Base-by-base conservation (phyloP, 2,888 invertebrate genomes). In the Spicauda simplicius region DNA sequence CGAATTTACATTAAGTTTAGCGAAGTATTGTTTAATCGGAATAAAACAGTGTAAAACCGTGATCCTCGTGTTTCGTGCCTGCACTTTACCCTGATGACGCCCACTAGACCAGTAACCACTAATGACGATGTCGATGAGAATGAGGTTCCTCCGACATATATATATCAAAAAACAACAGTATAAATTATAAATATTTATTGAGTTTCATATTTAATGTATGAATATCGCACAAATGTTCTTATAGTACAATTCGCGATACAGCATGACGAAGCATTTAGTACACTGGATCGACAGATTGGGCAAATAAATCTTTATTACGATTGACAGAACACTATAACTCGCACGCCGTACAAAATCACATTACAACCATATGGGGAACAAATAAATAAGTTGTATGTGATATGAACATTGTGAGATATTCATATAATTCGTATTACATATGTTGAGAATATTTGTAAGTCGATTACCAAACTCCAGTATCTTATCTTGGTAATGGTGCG, bases 321-420 rank as follows among this genome's bases (percentile, higher is more conserved):
- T 57, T 41, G 20, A 48, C 16, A 12, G 10, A 52, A 61, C 41
- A 61, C 10, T 5, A 12, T n/a, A 52, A n/a, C 18, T 45, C 6
- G 14, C 45, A 63, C 20, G 11, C 52, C 48, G 45, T n/a, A 45
- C 41, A 14, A 71, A 41, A 70, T 72, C 73, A 76, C 83, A 78
- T 80, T n/a, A 12, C 61, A 82, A 84, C 87, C 80, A 77, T 79
- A 87, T 84, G 45, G 88, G 82, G 80, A 85, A 90, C 88, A 91
- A 91, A 91, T 91, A 91, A 87, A 81, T 74, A 82, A 83, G 86
- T 79, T 79, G 78, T 80, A 79, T 76, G 82, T 69, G 73, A 80
- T 74, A 71, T 58, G 64, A 55, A 70, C 58, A 68, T 53, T 60
- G 66, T 66, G 59, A 45, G 50, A 66, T 55, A 68, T 65, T 48